Evolutionary conservation across 2,797 vertebrate genomes (phyloP).

Genomic region (Rhincodon typus): DNA sequence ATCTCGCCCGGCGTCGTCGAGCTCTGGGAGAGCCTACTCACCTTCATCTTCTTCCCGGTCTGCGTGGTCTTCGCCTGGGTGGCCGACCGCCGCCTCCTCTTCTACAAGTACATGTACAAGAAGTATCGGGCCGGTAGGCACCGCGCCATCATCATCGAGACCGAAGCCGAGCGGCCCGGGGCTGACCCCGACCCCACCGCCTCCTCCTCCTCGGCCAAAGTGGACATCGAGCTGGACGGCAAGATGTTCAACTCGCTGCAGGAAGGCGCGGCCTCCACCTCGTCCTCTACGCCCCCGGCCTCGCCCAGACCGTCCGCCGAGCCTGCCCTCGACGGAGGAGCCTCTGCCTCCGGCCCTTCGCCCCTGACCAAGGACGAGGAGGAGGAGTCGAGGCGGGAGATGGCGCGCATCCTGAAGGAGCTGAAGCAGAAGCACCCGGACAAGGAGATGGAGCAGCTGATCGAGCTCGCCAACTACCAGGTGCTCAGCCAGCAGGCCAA

Average conservation of each 20-base stretch:
- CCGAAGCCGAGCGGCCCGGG: slow-evolving; percentile 76
- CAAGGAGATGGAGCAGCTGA: slow-evolving; percentile 80
- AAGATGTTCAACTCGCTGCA: slow-evolving; percentile 70
- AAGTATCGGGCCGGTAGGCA: slow-evolving; percentile 81
- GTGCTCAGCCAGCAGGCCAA: slow-evolving; percentile 85
- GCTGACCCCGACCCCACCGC: slow-evolving; percentile 41
- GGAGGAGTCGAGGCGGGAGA: slow-evolving; percentile 76
- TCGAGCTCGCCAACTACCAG: slow-evolving; percentile 85
- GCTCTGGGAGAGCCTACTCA: slow-evolving; percentile 93
- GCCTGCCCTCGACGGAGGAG: background rate
- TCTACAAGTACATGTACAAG: slow-evolving; percentile 91
- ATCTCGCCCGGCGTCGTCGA: slow-evolving; percentile 82
- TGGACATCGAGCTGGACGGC: slow-evolving; percentile 80
- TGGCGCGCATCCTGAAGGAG: slow-evolving; percentile 82
- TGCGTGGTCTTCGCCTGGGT: slow-evolving; percentile 88
- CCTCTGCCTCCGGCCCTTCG: background rate
- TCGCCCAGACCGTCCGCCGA: background rate
- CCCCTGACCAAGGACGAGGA: slow-evolving; percentile 60
- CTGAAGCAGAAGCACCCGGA: slow-evolving; percentile 89
- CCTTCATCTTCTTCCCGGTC: slow-evolving; percentile 89
- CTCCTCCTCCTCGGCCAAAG: slow-evolving; percentile 51
- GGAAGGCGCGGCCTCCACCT: slow-evolving; percentile 46
- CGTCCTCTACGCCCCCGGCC: slow-evolving; percentile 57
- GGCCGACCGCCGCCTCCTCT: slow-evolving; percentile 86
- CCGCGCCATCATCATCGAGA: slow-evolving; percentile 87